phyloP scores from a whole-genome alignment of 2,797 vertebrate genomes.

The Paratrypauchen microcephalus region DNA sequence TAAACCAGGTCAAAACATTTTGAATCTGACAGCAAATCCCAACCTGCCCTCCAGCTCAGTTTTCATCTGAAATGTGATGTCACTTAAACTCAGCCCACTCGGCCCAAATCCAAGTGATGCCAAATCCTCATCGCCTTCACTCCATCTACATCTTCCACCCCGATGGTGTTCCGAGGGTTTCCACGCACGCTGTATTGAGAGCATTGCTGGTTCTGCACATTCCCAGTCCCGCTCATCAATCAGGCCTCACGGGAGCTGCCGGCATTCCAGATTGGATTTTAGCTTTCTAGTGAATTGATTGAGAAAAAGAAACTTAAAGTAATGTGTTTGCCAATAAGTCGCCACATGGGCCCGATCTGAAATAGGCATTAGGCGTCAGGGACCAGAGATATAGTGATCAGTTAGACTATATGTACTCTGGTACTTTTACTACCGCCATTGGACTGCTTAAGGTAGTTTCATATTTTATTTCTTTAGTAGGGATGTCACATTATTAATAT shows the following conservation, averaged over 20 bases:
- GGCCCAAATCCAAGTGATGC: conserved; percentile 69
- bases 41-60: no score
- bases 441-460: not conserved
- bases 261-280: conserved; percentile 75
- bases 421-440: not conserved
- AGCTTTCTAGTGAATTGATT: conserved; percentile 77
- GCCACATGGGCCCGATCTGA: conserved; percentile 65
- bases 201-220: conserved; percentile 75
- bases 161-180: conserved; percentile 71
- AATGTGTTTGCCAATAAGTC: conserved; percentile 79
- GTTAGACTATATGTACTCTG: not conserved
- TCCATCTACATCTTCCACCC: conserved; percentile 79
- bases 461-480: not conserved
- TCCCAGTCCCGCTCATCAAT: conserved; percentile 71
- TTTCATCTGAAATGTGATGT: no score
- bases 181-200: conserved; percentile 52
- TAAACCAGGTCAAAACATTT: no score
- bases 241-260: conserved; percentile 69
- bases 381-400: conserved; percentile 9
- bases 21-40: no score
- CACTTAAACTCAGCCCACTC: conserved; percentile 21
- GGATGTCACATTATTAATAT: no score
- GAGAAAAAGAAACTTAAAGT: conserved; percentile 79
- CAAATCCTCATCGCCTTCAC: conserved; percentile 72
- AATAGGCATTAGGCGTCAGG: conserved; percentile 62